A percentile compares a stretch with the other conserved stretches of the same genome.
phyloP scores from a whole-genome alignment of 2,113 vertebrate species.

The Holacanthus passer region DNA sequence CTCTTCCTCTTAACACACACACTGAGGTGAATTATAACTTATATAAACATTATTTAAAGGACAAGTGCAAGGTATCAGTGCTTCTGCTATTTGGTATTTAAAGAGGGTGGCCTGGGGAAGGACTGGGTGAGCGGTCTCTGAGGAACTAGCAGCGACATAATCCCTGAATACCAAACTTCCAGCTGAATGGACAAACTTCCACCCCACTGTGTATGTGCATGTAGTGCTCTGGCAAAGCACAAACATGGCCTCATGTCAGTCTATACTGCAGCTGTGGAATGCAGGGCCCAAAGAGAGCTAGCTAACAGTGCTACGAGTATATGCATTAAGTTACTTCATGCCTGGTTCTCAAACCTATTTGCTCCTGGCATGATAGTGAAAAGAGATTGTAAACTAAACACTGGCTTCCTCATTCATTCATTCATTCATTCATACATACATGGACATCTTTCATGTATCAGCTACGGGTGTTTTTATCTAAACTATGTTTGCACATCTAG shows the following conservation, averaged over 20 bases:
- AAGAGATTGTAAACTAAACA: not conserved
- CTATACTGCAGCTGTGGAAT: slow-evolving; percentile 36
- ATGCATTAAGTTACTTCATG: slow-evolving; percentile 15
- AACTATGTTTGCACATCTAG: slow-evolving; percentile 25
- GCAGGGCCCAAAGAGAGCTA: not conserved
- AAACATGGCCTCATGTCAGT: slow-evolving; percentile 35
- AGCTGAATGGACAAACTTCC: slow-evolving; percentile 50
- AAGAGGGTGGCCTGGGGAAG: not conserved
- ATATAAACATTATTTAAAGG: not conserved
- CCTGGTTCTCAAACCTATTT: not conserved
- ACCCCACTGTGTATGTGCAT: slow-evolving; percentile 29
- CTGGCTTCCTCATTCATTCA: not conserved
- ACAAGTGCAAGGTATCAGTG: not conserved
- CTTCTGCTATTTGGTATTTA: slow-evolving; percentile 15
- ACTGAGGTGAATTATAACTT: not conserved
- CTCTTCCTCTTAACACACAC: slow-evolving; percentile 18
- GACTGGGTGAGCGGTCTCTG: not conserved
- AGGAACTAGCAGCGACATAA: slow-evolving; percentile 30
- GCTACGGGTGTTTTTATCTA: slow-evolving; percentile 8
- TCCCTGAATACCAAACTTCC: slow-evolving; percentile 50
- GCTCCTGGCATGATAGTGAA: not conserved
- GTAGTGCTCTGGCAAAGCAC: not conserved
- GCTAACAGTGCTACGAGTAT: not conserved
- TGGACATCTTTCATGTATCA: not conserved
- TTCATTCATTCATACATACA: not conserved